Conservation (phyloP, 2,797 vertebrate species). For the Parauchenoglanis ngamensis region DNA sequence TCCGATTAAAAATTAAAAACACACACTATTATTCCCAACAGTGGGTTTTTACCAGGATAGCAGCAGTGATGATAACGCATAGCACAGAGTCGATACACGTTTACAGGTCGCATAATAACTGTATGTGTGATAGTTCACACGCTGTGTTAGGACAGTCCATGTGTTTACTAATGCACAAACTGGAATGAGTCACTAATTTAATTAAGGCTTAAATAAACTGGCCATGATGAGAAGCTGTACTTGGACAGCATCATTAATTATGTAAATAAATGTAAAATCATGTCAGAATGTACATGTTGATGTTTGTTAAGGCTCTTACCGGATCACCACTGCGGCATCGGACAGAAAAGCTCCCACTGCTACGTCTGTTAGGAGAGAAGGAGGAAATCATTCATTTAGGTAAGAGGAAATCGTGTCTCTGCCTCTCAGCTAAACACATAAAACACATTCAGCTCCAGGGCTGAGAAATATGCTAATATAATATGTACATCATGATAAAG, state of each 20-base stretch:
- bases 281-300: background rate
- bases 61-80: background rate
- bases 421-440: background rate
- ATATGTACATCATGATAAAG: background rate
- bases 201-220: background rate
- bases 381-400: background rate
- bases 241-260: background rate
- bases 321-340: conserved; percentile 86
- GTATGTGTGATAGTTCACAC: no score
- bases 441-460: background rate
- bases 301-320: conserved; percentile 72
- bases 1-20: background rate
- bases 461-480: background rate
- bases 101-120: no score
- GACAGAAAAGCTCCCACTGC: conserved; percentile 93
- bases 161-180: background rate
- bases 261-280: background rate
- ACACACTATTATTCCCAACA: background rate
- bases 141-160: background rate
- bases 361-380: conserved; percentile 78
- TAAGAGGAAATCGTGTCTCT: background rate
- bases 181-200: background rate
- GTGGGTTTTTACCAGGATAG: background rate
- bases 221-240: background rate
- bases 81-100: background rate